Base-by-base conservation (phyloP, 2,797 vertebrate species). In the Hylomyscus alleni region DNA sequence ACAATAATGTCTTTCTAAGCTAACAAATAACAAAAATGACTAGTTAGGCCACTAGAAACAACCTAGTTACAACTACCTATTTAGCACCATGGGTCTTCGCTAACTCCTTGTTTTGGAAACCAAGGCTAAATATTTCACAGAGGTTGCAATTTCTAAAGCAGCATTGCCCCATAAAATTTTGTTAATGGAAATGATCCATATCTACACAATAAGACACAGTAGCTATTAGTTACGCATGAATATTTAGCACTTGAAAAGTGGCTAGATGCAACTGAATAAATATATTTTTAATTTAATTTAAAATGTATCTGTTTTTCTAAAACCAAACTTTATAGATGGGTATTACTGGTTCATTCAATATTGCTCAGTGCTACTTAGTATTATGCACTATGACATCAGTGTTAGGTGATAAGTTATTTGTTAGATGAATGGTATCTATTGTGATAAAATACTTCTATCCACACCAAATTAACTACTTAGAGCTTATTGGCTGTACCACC, bases 281-380 rank as follows among this genome's bases (percentile, higher is more conserved):
- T 67, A 20, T 87, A 92, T 44, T 84, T 96, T 97, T 75, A 83
- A 94, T 93, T 88, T 62, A 93, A 95, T 84, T 83, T 73, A 87
- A 82, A 50, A 67, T 26, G 77, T 72, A 31, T 54, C 24, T 75
- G 24, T 37, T 94, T 91, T 92, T 65, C 47, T 95, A 91, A 93
- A 94, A 84, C 80, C 29, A 89, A 84, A 89, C n/a, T 73, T 40
- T 90, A 60, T 19, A 62, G 24, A 34, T 91, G 76, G 31, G n/a
- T 92, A 90, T 84, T n/a, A 65, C 9, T 31, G 26, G 50, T 29
- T 76, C 90, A 56, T 88, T 95, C 56, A 91, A 13, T 81, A 89
- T 19, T 84, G 29, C 83, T 67, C 58, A 89, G 4, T 90, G 73
- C 29, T 52, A 92, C 40, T 95, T 91, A 82, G 44, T 72, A 73